Percentiles rank a stretch among this genome's conserved stretches.
Conservation (phyloP, 2,888 invertebrate genomes). For the Allophyes oxyacanthae region DNA sequence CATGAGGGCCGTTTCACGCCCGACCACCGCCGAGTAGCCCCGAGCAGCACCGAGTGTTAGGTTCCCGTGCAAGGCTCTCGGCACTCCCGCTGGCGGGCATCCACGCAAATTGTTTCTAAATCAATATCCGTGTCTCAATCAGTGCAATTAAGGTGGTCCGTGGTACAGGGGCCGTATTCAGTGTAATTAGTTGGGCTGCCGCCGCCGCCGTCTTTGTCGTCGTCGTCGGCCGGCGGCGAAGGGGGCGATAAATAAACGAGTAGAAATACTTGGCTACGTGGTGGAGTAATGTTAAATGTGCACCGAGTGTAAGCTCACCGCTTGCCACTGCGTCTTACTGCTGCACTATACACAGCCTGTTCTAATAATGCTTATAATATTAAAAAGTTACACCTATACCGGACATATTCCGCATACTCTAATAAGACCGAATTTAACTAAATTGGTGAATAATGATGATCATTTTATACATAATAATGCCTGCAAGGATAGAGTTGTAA, state of each 20-base stretch:
- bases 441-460: conserved; percentile 31
- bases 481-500: neutral
- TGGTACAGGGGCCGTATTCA: conserved; percentile 75
- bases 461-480: neutral
- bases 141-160: conserved; percentile 84
- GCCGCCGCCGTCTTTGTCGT: conserved; percentile 60
- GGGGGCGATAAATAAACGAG: conserved; percentile 77
- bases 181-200: conserved; percentile 85
- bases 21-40: conserved; percentile 65
- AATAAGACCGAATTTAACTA: neutral
- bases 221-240: conserved; percentile 45
- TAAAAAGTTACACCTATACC: neutral
- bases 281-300: conserved; percentile 67
- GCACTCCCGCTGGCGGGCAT: conserved; percentile 46
- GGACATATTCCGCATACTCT: conserved; percentile 32
- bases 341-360: conserved; percentile 24
- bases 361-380: conserved; percentile 1
- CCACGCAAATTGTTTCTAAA: conserved; percentile 81
- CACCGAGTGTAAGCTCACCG: conserved; percentile 22
- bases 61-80: conserved; percentile 24
- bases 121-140: conserved; percentile 89
- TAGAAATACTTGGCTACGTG: conserved; percentile 51
- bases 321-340: conserved; percentile 1
- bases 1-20: conserved; percentile 83
- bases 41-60: conserved; percentile 46